Conservation (phyloP, 2,113 vertebrate species). For the Psettodes erumei region DNA sequence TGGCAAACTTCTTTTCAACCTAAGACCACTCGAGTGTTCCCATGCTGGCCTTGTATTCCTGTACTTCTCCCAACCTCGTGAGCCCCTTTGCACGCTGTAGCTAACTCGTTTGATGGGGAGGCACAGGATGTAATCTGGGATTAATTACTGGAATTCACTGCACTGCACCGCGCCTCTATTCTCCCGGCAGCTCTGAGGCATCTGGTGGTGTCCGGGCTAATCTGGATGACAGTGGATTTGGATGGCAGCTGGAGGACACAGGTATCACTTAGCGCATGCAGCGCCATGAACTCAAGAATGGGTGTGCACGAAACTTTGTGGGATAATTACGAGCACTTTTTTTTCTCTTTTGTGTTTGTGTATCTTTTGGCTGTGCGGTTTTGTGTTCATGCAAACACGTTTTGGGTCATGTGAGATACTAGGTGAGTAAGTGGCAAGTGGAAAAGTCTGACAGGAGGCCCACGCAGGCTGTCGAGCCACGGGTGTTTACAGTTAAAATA, state of each 20-base stretch:
- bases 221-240: constrained; percentile 80
- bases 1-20: constrained; percentile 27
- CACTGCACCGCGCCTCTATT: constrained; percentile 40
- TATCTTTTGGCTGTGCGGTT: constrained; percentile 15
- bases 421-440: constrained; percentile 64
- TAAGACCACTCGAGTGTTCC: constrained; percentile 27
- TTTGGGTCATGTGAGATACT: constrained; percentile 37
- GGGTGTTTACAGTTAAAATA: constrained; percentile 83
- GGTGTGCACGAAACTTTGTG: neutral
- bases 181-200: constrained; percentile 60
- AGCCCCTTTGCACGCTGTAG: constrained; percentile 35
- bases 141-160: constrained; percentile 78
- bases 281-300: constrained; percentile 24
- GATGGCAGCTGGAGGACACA: constrained; percentile 59
- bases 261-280: constrained; percentile 55
- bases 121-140: constrained; percentile 77
- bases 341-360: constrained; percentile 14
- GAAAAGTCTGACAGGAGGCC: constrained; percentile 72
- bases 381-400: constrained; percentile 36
- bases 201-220: constrained; percentile 71
- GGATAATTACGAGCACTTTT: constrained; percentile 22
- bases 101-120: constrained; percentile 73
- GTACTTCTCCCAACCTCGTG: constrained; percentile 33
- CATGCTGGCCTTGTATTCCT: constrained; percentile 30
- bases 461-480: constrained; percentile 75